Conservation (phyloP, 1,140 invertebrate species). For the Drosophila simulans region DNA sequence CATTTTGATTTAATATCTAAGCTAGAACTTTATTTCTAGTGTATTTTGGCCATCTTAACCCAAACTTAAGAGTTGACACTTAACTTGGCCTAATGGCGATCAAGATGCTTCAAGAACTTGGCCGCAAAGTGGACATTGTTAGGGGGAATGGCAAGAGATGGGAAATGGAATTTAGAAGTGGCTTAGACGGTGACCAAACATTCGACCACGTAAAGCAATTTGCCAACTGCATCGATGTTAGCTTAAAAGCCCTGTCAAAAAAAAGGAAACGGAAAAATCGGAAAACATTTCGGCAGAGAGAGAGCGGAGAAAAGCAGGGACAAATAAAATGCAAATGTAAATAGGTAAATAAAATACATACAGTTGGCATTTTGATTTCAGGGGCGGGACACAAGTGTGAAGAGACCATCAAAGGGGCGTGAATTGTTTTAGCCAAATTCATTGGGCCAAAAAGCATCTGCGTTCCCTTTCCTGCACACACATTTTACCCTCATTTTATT, state of each 20-base stretch:
- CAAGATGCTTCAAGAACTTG: slow-evolving; percentile 54
- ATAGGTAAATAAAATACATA: slow-evolving; percentile 53
- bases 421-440: slow-evolving; percentile 51
- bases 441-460: slow-evolving; percentile 31
- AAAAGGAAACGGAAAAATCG: not conserved
- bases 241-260: slow-evolving; percentile 59
- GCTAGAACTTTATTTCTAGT: not conserved
- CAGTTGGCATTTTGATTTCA: slow-evolving; percentile 46
- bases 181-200: slow-evolving; percentile 15
- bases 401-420: slow-evolving; percentile 18
- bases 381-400: slow-evolving; percentile 3
- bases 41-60: slow-evolving; percentile 1
- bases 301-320: slow-evolving; percentile 26
- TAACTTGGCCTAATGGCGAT: slow-evolving; percentile 44
- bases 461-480: not conserved
- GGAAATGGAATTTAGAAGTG: slow-evolving; percentile 53
- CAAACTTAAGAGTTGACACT: slow-evolving; percentile 20
- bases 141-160: slow-evolving; percentile 12
- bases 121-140: slow-evolving; percentile 44
- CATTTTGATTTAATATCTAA: too few relatives aligned
- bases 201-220: slow-evolving; percentile 58
- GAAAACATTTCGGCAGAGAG: not conserved
- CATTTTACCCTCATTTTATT: not conserved
- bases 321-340: slow-evolving; percentile 56
- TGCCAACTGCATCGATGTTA: slow-evolving; percentile 49